Evolutionary conservation across 2,113 vertebrate genomes (phyloP).

Genomic region (Ameiurus melas): DNA sequence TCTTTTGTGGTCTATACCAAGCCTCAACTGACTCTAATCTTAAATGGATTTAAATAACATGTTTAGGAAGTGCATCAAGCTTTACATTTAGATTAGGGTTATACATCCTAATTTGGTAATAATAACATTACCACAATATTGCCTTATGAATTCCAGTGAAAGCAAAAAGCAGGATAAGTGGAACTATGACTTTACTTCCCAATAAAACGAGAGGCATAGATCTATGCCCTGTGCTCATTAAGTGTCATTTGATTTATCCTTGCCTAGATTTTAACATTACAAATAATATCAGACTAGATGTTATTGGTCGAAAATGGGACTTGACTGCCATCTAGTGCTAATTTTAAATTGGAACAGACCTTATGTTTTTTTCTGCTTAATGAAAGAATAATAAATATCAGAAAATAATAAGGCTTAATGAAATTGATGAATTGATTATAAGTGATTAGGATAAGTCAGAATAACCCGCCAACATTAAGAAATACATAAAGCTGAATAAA

Average conservation of each 20-base stretch:
- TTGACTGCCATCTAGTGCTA: conserved; percentile 39
- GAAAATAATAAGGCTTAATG: not conserved
- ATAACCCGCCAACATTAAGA: not conserved
- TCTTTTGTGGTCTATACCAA: not conserved
- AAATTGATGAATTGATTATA: not conserved
- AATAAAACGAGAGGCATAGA: not conserved
- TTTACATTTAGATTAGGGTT: not conserved
- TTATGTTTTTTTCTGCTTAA: not conserved
- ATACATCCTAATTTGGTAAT: conserved; percentile 4
- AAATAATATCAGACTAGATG: not conserved
- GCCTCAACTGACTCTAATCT: not conserved
- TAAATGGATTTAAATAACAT: not conserved
- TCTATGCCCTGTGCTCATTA: not conserved
- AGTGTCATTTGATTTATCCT: not conserved
- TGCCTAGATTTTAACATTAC: not conserved
- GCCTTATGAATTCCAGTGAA: not conserved
- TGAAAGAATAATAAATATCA: not conserved
- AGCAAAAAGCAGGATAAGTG: not conserved
- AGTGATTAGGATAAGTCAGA: not conserved
- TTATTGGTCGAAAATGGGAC: not conserved
- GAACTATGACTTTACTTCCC: not conserved
- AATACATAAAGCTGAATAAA: not conserved
- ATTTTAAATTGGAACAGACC: not conserved
- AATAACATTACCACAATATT: not conserved
- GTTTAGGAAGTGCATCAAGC: not conserved